Evolutionary conservation across 1,140 invertebrate species (phyloP), one percentile per base, ranked within the genome.

Genomic region (Aphaenogaster ashmeadi): DNA sequence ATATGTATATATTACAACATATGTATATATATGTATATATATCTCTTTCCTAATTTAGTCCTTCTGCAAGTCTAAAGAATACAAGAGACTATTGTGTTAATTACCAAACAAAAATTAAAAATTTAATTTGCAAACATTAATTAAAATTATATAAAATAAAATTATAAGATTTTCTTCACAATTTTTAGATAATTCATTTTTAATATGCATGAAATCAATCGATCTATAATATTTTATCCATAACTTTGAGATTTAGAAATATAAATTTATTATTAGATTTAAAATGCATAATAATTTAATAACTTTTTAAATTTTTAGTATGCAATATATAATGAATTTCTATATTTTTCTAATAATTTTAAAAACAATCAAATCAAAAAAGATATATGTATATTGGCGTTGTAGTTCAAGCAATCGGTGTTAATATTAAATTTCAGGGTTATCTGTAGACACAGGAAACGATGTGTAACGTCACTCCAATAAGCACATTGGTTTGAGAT

Each of bases 341-440:
- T 47, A 52, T 9, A 50, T 33, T 71, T 52, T 52, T 72, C 27
- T 27, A 27, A 27, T 11, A 67, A 9, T 41, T 72, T 47, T 9
- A 21, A 75, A 52, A 4, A 8, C 15, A 6, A 77, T 41, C 0
- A 56, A 58, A 38, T 77, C 38, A 27, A 13, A 77, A 44, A 41
- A 15, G n/a, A 36, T 62, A 47, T 27, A 15, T 9, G 21, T 62
- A 47, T 27, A 15, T 9, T 60, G 27, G 2, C n/a, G 5, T 44
- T 78, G 15, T 33, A 78, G 38, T 47, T 9, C 21, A 38, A 13
- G 44, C 18, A 66, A 38, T 79, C 27, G 18, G 0, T 21, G 41
- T 66, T 66, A 50, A 44, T 52, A 64, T 62, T 79, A 66, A 79
- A 79, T 79, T 79, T 62, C 44, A 13, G 18, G n/a, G 2, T 66